A percentile compares a stretch with the other conserved stretches of the same genome.
These are phyloP conservation scores for Pseudoatta argentina DNA, from an alignment of 1,140 invertebrate genomes.

Conservation along the genomic window DNA sequence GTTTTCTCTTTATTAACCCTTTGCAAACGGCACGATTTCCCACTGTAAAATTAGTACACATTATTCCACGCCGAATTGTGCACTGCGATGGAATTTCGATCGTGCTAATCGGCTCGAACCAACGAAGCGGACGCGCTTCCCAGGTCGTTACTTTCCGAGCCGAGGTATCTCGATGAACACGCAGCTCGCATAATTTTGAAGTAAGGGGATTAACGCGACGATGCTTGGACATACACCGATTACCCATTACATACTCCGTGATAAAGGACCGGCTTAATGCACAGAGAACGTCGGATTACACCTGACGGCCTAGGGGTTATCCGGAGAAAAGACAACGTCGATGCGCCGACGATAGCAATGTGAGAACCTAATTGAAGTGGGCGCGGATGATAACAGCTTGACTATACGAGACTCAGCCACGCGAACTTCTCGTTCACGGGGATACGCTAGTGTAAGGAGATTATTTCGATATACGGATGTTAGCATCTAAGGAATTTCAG, in stretches of 20 bases:
- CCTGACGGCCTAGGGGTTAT: constrained; percentile 22
- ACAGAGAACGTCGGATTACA: constrained; percentile 69
- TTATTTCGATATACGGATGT: constrained; percentile 32
- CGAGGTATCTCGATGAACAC: constrained; percentile 53
- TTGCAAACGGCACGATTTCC: background rate
- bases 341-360: constrained; percentile 71
- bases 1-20: constrained; percentile 37
- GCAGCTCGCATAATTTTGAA: constrained; percentile 57
- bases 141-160: constrained; percentile 29
- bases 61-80: constrained; percentile 33
- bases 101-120: constrained; percentile 31
- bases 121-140: constrained; percentile 3
- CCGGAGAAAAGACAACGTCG: constrained; percentile 69
- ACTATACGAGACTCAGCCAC: constrained; percentile 65
- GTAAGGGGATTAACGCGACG: constrained; percentile 64
- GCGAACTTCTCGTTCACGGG: constrained; percentile 68
- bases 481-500: background rate
- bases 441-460: constrained; percentile 41
- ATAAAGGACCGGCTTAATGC: constrained; percentile 65
- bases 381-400: constrained; percentile 69
- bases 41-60: constrained; percentile 43
- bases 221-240: constrained; percentile 60
- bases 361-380: constrained; percentile 75
- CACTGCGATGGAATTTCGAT: constrained; percentile 21
- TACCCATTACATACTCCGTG: constrained; percentile 45